Percentiles rank a stretch among this genome's conserved stretches.
These are phyloP conservation scores for Chloroceryle inda DNA, from an alignment of 2,797 vertebrate genomes.

Conservation along the genomic window DNA sequence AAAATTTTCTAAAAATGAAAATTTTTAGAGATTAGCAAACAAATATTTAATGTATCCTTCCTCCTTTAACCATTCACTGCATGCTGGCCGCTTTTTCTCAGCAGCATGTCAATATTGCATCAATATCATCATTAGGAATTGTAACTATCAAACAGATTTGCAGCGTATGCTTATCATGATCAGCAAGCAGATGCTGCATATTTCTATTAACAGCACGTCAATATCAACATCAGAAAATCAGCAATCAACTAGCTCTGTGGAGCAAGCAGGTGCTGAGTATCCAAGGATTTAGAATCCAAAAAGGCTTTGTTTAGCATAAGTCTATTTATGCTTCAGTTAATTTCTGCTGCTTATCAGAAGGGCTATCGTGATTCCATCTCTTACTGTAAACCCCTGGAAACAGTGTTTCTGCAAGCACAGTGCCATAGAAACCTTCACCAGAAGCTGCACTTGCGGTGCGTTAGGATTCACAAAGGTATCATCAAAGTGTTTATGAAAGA, in stretches of 20 bases:
- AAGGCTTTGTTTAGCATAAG: background rate
- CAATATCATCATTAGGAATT: slow-evolving; percentile 57
- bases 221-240: slow-evolving; percentile 47
- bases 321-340: background rate
- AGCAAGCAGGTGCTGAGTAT: slow-evolving; percentile 15
- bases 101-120: slow-evolving; percentile 38
- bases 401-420: background rate
- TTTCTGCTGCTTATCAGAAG: background rate
- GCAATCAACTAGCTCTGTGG: background rate
- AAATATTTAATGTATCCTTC: background rate
- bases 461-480: background rate
- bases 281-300: slow-evolving; percentile 26
- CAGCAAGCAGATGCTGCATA: slow-evolving; percentile 42
- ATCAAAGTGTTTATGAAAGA: slow-evolving; percentile 25
- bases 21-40: slow-evolving; percentile 17
- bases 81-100: slow-evolving; percentile 37
- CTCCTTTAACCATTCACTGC: background rate
- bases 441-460: background rate
- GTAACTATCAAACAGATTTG: slow-evolving; percentile 41
- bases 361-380: background rate
- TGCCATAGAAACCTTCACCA: background rate
- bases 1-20: too few relatives aligned
- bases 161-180: slow-evolving; percentile 11
- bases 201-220: slow-evolving; percentile 42
- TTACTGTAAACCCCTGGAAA: slow-evolving; percentile 11